Evolutionary conservation across 2,797 vertebrate species (phyloP).

Genomic region (Channallabes apus): DNA sequence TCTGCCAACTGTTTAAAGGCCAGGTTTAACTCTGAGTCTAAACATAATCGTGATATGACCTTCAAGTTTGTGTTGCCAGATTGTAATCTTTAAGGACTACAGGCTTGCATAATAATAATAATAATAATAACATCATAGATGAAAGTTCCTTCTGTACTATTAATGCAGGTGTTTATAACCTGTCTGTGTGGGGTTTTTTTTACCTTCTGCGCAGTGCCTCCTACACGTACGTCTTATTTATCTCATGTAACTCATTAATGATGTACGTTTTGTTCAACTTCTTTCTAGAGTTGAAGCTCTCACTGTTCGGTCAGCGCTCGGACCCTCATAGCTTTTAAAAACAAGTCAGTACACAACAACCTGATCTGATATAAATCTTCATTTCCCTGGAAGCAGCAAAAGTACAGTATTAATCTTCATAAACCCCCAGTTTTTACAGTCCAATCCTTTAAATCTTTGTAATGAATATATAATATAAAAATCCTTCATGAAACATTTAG

Average conservation of each 20-base stretch:
- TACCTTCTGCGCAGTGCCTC: too few relatives aligned
- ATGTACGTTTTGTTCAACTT: neutral
- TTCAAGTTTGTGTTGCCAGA: neutral
- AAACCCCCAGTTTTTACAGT: neutral
- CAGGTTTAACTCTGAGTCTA: neutral
- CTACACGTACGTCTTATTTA: neutral
- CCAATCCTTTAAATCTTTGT: slow-evolving; percentile 4
- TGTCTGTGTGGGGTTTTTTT: neutral
- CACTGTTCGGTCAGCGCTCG: neutral
- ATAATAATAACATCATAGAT: neutral
- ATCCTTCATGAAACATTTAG: slow-evolving; percentile 48
- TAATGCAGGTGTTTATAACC: neutral
- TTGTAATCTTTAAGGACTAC: neutral
- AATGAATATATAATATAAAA: slow-evolving; percentile 28
- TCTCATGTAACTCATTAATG: neutral
- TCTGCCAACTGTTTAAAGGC: neutral
- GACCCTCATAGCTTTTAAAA: neutral
- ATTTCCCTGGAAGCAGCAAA: slow-evolving; percentile 18
- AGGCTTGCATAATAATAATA: neutral
- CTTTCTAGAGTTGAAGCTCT: neutral
- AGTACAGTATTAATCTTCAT: neutral
- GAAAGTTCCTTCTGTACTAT: neutral
- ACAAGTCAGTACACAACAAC: neutral
- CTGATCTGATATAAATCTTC: neutral
- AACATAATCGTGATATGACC: neutral